phyloP scores from a whole-genome alignment of 2,888 invertebrate species.

The Encarsia formosa region DNA sequence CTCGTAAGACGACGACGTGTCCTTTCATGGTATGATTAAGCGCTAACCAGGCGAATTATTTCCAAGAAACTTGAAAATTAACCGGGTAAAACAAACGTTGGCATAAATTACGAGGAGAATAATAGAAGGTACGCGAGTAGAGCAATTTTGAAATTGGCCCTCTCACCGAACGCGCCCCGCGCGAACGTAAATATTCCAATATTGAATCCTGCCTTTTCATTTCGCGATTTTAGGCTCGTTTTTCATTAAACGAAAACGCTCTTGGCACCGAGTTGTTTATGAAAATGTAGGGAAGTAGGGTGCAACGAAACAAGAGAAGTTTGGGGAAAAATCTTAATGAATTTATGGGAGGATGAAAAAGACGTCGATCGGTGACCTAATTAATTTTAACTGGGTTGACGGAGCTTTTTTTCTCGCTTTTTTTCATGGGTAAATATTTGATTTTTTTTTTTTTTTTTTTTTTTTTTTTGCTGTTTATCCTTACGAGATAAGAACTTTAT shows the following conservation, averaged over 20 bases:
- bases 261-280: too few relatives aligned
- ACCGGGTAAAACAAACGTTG: conserved; percentile 26
- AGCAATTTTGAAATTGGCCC: conserved; percentile 16
- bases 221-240: too few relatives aligned
- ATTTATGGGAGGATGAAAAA: neutral
- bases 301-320: neutral
- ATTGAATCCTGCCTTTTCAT: conserved; percentile 21
- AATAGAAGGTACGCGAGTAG: conserved; percentile 16
- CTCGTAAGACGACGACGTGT: conserved; percentile 27
- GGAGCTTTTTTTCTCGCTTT: too few relatives aligned
- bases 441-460: too few relatives aligned
- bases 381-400: too few relatives aligned
- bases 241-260: conserved; percentile 13
- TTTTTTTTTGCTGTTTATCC: too few relatives aligned
- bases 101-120: conserved; percentile 28
- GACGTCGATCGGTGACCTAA: conserved; percentile 6
- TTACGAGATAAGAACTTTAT: too few relatives aligned
- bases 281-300: neutral
- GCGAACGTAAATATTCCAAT: conserved; percentile 23
- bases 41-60: conserved; percentile 44
- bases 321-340: conserved; percentile 19
- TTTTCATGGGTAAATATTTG: too few relatives aligned
- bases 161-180: neutral
- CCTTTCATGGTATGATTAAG: conserved; percentile 40
- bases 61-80: too few relatives aligned